Conservation (phyloP, 2,888 invertebrate species). For the Quadroppia sp. region DNA sequence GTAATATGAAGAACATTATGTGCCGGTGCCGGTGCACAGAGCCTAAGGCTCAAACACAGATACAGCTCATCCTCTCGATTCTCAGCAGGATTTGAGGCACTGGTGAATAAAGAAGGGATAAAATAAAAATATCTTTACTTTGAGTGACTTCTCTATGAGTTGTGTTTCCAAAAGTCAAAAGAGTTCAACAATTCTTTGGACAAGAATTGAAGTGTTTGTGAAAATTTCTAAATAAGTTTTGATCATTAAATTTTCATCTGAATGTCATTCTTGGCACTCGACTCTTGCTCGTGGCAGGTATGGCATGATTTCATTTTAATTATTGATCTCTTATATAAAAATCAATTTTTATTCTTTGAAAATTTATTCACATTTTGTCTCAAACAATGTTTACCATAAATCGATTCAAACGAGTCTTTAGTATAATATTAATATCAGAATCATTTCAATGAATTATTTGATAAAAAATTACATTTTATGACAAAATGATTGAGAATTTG, state of each 20-base stretch:
- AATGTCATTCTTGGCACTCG: constrained; percentile 47
- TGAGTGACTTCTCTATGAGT: constrained; percentile 32
- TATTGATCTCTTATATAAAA: constrained; percentile 6
- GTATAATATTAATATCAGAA: not conserved
- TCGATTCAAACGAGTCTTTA: not conserved
- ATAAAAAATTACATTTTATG: not conserved
- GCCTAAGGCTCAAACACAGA: constrained; percentile 33
- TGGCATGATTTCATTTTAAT: constrained; percentile 36
- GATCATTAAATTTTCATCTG: constrained; percentile 20
- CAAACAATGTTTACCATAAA: constrained; percentile 8
- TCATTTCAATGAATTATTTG: not conserved
- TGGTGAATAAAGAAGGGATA: constrained; percentile 27
- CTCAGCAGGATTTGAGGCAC: constrained; percentile 32
- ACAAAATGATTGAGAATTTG: not conserved
- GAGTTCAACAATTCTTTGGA: constrained; percentile 19
- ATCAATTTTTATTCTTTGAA: not conserved
- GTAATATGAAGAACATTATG: constrained; percentile 28
- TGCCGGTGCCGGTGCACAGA: constrained; percentile 29
- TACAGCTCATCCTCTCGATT: constrained; percentile 34
- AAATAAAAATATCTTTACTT: constrained; percentile 31
- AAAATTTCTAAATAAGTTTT: not conserved
- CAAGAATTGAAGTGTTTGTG: not conserved
- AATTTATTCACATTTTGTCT: not conserved
- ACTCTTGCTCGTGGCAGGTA: constrained; percentile 49
- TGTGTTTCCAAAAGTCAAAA: constrained; percentile 17